These are phyloP conservation scores for Microctonus aethiopoides DNA, from an alignment of 2,888 invertebrate species.

Conservation along the genomic window DNA sequence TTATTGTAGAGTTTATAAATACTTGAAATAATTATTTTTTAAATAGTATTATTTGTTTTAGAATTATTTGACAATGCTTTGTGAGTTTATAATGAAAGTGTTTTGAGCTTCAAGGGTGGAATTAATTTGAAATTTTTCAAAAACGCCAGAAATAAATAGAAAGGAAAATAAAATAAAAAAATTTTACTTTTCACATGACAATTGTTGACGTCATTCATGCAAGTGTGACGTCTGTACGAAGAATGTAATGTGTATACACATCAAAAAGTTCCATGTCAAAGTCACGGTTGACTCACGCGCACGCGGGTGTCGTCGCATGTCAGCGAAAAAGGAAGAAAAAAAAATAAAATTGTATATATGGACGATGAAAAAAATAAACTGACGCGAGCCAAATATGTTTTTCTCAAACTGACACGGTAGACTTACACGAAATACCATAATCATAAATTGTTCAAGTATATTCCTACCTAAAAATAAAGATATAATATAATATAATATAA, in stretches of 20 bases:
- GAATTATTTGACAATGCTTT: neutral
- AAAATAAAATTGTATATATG: neutral
- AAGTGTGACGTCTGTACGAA: neutral
- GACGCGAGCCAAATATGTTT: neutral
- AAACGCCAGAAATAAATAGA: neutral
- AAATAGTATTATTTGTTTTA: neutral
- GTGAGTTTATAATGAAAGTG: neutral
- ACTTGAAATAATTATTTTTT: neutral
- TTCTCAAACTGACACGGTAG: neutral
- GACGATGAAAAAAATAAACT: neutral
- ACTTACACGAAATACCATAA: neutral
- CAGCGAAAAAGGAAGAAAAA: neutral
- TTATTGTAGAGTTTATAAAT: neutral
- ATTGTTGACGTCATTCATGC: neutral
- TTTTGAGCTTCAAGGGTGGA: neutral
- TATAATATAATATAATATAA: neutral
- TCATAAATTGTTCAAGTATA: neutral
- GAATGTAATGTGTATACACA: neutral
- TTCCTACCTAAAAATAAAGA: neutral
- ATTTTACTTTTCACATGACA: neutral
- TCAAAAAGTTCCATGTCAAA: constrained; percentile 5
- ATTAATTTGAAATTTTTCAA: neutral
- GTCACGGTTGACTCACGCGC: constrained; percentile 1
- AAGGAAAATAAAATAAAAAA: neutral
- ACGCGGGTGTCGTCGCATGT: neutral